A percentile compares a stretch with the other conserved stretches of the same genome.
These are phyloP conservation scores for Nettapus auritus DNA, from an alignment of 2,113 vertebrate genomes.

Conservation along the genomic window DNA sequence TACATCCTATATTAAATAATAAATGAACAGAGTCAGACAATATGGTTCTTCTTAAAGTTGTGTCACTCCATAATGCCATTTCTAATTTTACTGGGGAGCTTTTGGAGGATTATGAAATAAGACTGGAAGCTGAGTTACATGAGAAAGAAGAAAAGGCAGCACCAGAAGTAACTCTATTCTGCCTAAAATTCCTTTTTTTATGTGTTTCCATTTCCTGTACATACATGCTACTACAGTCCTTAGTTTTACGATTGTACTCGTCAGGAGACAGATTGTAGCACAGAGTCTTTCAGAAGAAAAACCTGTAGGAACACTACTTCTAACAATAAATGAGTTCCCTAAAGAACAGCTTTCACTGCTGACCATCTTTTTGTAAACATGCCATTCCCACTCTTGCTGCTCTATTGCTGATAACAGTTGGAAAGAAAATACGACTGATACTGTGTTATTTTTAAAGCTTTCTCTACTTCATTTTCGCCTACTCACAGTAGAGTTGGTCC, in stretches of 20 bases:
- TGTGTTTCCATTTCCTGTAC: background rate
- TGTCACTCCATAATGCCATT: background rate
- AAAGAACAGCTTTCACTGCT: background rate
- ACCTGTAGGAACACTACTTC: background rate
- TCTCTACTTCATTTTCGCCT: background rate
- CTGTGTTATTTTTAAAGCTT: background rate
- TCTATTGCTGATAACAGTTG: background rate
- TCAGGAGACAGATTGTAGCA: background rate
- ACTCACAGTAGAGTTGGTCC: slow-evolving; percentile 95
- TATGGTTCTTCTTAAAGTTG: background rate
- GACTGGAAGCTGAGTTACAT: background rate
- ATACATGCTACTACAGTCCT: background rate
- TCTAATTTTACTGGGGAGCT: background rate
- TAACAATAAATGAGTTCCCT: background rate
- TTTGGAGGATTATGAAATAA: background rate
- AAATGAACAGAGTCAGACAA: background rate
- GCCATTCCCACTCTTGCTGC: background rate
- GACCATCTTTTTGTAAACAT: background rate
- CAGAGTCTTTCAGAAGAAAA: background rate
- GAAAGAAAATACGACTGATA: background rate
- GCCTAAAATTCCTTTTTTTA: background rate
- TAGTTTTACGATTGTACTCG: background rate
- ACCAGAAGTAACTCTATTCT: background rate
- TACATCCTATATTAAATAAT: background rate
- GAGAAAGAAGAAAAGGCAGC: background rate